Evolutionary conservation across 2,888 invertebrate species (phyloP).

Genomic region (Brachylomia viminalis): DNA sequence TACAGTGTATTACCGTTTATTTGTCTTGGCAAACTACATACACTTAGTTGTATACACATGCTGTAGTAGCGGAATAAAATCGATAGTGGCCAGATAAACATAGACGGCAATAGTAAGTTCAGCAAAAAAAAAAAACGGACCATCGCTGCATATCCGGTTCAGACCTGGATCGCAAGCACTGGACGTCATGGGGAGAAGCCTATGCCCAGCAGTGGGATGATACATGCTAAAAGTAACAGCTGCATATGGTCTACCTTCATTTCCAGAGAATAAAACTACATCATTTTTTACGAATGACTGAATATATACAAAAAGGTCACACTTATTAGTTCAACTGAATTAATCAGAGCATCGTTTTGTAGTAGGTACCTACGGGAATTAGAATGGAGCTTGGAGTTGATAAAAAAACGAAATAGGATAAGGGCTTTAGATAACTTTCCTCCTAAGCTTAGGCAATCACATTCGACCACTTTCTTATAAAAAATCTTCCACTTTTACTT

Average conservation of each 20-base stretch:
- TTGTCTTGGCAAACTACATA: neutral
- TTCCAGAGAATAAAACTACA: neutral
- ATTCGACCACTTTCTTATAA: neutral
- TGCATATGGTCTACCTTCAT: neutral
- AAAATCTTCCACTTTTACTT: too few relatives aligned
- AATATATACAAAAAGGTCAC: neutral
- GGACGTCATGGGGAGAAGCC: neutral
- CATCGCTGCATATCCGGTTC: neutral
- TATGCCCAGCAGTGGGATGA: neutral
- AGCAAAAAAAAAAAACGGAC: neutral
- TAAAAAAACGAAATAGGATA: neutral
- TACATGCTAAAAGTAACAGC: neutral
- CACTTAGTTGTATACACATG: neutral
- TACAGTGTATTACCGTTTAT: neutral
- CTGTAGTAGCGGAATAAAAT: neutral
- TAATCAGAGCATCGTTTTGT: slow-evolving; percentile 1
- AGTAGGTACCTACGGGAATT: neutral
- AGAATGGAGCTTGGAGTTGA: neutral
- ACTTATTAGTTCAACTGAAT: neutral
- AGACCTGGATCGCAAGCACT: neutral
- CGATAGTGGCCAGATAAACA: neutral
- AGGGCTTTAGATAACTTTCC: neutral
- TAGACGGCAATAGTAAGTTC: neutral
- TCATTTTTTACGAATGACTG: neutral
- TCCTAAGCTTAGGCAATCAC: too few relatives aligned